A percentile compares a stretch with the other conserved stretches of the same genome.
These are phyloP conservation scores for Podarcis cretensis DNA, from an alignment of 2,113 vertebrate genomes.

Conservation along the genomic window DNA sequence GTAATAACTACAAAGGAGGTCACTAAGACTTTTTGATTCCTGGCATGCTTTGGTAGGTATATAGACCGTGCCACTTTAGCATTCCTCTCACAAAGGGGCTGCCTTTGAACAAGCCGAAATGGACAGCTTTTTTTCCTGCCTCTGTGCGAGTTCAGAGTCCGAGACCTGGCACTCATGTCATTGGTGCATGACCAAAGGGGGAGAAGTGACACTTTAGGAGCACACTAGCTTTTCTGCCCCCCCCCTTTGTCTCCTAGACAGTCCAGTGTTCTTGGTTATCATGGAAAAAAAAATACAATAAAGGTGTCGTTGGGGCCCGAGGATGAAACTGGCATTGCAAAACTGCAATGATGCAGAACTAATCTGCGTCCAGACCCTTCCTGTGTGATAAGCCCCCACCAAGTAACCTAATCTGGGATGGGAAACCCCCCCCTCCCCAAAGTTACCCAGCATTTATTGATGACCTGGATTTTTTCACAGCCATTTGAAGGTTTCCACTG, in stretches of 20 bases:
- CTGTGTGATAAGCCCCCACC: conserved; percentile 75
- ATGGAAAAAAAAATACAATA: conserved; percentile 77
- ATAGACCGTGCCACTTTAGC: conserved; percentile 79
- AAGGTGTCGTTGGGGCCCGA: conserved; percentile 78
- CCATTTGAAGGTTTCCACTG: conserved; percentile 78
- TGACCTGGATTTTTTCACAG: conserved; percentile 76
- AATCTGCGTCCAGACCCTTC: conserved; percentile 83
- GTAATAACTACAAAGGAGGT: conserved; percentile 74
- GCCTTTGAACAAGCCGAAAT: conserved; percentile 81
- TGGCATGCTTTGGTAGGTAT: conserved; percentile 75
- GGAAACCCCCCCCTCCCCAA: conserved; percentile 70
- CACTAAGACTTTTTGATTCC: conserved; percentile 74
- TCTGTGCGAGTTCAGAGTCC: conserved; percentile 70
- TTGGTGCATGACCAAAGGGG: conserved; percentile 79
- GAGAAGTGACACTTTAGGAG: conserved; percentile 75
- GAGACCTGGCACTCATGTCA: conserved; percentile 78
- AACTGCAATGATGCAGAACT: conserved; percentile 85
- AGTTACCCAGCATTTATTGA: conserved; percentile 69
- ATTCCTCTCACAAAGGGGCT: conserved; percentile 78
- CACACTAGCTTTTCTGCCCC: conserved; percentile 63
- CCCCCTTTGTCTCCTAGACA: conserved; percentile 66
- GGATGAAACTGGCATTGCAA: conserved; percentile 81
- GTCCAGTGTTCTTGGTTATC: conserved; percentile 76
- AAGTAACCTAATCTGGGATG: conserved; percentile 80
- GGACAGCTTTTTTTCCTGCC: conserved; percentile 81